Base-by-base conservation (phyloP, 2,113 vertebrate species). In the Dipodomys ordii region DNA sequence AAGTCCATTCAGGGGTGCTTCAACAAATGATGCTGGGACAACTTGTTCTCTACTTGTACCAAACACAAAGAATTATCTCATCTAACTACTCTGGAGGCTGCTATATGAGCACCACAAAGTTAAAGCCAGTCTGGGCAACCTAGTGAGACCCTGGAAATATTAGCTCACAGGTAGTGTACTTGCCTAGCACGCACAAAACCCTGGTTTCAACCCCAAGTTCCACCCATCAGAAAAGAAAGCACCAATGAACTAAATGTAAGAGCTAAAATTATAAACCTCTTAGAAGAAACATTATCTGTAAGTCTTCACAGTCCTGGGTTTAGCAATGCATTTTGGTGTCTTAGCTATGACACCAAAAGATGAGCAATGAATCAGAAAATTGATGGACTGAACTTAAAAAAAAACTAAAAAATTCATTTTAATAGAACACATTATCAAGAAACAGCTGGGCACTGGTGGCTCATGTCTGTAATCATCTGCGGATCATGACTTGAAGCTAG, bases 221-320 rank as follows among this genome's bases (percentile, higher is more conserved):
- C 30, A 71, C 28, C 12, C 2, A 16, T 19, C 15, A 62, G 20
- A 62, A 62, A 71, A 32, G 15, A 71, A 71, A 18, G 30, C 68
- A 22, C 57, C 49, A 92, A 35, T 64, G 28, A 82, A 19, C 23
- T 69, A 86, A 94, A 78, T 78, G 30, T 30, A 86, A 92, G 32
- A 53, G 39, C 71, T 92, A 87, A 90, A 94, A 80, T 27, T n/a
- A 88, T 57, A 83, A 88, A 84, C 2, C 27, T 74, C 83, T 87
- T 85, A 69, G 74, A 80, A 88, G 9, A 91, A 83, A 80, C 19
- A 16, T 62, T 25, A 83, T 7, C 4, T n/a, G 19, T 67, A 67
- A 87, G 80, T 91, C 25, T 49, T 86, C 82, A 92, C 23, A 44
- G 76, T 22, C 32, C 20, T 71, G 62, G 25, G 89, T 72, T 80